Base-by-base conservation (phyloP, 2,888 invertebrate species). In the Cryptocephalus moraei region DNA sequence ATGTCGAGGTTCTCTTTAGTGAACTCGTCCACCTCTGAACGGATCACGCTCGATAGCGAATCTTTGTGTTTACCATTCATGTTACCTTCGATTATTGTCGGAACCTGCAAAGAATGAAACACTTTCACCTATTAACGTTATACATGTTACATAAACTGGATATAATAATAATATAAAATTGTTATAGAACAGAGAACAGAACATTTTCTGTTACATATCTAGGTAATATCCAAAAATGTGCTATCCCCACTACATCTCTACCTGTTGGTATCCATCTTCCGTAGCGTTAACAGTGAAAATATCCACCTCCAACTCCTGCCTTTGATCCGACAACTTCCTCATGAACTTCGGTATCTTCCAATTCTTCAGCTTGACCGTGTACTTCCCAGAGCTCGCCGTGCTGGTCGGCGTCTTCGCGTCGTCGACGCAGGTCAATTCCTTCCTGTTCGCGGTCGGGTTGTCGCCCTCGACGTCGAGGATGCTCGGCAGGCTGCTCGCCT, bases 401-500 rank as follows among this genome's bases (percentile, higher is more conserved):
- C 83, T 82, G 8, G 80, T 80, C 1, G 83, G 83, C 59, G 81
- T 84, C 71, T 79, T 83, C 39, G 79, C 77, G 14, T 75, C 73
- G 46, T 71, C 70, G 8, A 44, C 44, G 33, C 44, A 49, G 8
- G 51, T 48, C n/a, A 44, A 38, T 41, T 52, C 51, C 22, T 54
- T 49, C n/a, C 50, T 51, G n/a, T 42, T 51, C 33, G 44, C 45
- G n/a, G 22, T 46, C 4, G 41, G 44, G n/a, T 45, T 44, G 4
- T 43, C 36, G 12, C 36, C 36, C 51, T 86, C 86, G 0, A 84
- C 84, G 62, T 88, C 87, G 60, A 90, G 72, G 61, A 89, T 88
- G 63, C 87, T 89, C 1, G 90, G 90, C 62, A 90, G 68, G 48
- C 89, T 89, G 63, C 82, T 87, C 43, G 89, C 87, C 68, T 83